These are phyloP conservation scores for Tachystola acroxantha DNA, from an alignment of 2,888 invertebrate species.

Conservation along the genomic window DNA sequence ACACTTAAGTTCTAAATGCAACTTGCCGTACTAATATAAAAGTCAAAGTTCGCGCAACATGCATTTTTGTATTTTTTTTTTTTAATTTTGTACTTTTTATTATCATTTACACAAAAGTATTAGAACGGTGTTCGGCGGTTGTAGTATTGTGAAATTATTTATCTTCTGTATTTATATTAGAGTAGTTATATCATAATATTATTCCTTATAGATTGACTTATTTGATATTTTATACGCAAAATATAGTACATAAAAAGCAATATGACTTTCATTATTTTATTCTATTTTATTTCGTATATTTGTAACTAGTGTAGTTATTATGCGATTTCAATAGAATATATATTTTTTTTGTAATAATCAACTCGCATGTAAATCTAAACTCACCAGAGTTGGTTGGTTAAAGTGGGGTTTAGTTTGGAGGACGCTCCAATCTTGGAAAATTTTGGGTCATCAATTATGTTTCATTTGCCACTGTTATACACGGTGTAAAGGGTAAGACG, in stretches of 20 bases:
- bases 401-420: no score
- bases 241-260: constrained; percentile 28
- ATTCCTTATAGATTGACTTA: constrained; percentile 33
- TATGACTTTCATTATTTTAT: not conserved
- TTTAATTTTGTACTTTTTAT: not conserved
- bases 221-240: constrained; percentile 54
- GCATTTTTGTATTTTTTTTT: not conserved
- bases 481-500: no score
- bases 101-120: constrained; percentile 17
- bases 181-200: constrained; percentile 31
- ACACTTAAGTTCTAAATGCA: not conserved
- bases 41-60: no score
- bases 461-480: no score
- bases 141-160: constrained; percentile 23
- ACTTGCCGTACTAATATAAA: not conserved
- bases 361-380: no score
- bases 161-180: constrained; percentile 30
- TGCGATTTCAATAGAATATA: no score
- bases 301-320: no score
- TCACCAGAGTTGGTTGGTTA: no score
- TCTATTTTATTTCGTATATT: no score
- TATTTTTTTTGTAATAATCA: no score
- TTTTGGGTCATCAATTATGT: no score
- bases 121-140: constrained; percentile 15
- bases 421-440: no score